Conservation (phyloP, 2,888 invertebrate species). For the Podabrus alpinus region DNA sequence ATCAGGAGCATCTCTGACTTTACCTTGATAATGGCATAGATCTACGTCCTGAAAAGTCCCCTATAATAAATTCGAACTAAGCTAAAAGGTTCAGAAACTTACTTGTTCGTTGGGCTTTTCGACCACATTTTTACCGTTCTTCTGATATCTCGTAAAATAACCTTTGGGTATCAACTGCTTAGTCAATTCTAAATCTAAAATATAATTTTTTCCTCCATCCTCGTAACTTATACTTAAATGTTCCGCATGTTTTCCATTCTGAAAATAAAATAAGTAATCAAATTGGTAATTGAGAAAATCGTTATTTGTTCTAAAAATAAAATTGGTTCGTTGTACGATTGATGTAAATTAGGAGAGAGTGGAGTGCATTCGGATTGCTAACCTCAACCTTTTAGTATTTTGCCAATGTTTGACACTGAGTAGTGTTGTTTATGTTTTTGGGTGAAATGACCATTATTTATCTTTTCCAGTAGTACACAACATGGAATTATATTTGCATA, state of each 20-base stretch:
- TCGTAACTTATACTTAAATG: constrained; percentile 68
- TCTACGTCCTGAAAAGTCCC: constrained; percentile 64
- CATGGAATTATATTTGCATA: too few relatives aligned
- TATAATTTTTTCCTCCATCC: constrained; percentile 67
- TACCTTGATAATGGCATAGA: constrained; percentile 79
- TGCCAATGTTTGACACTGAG: too few relatives aligned
- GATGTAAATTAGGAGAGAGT: neutral
- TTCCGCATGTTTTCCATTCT: constrained; percentile 60
- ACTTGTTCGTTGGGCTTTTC: constrained; percentile 63
- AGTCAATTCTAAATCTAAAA: constrained; percentile 74
- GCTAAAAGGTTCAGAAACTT: constrained; percentile 31
- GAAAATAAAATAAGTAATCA: constrained; percentile 36
- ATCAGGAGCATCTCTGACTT: constrained; percentile 66
- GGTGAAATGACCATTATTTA: too few relatives aligned
- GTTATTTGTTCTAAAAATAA: neutral
- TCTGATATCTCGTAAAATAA: constrained; percentile 67
- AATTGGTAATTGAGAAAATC: neutral
- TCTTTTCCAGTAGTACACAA: too few relatives aligned
- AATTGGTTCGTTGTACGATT: neutral
- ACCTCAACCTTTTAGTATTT: too few relatives aligned
- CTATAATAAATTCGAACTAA: neutral
- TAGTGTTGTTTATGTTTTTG: too few relatives aligned
- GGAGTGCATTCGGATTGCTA: neutral
- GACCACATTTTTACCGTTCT: constrained; percentile 60
- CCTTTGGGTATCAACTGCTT: constrained; percentile 70